Base-by-base conservation (phyloP, 2,113 vertebrate species). In the Elephas maximus region DNA sequence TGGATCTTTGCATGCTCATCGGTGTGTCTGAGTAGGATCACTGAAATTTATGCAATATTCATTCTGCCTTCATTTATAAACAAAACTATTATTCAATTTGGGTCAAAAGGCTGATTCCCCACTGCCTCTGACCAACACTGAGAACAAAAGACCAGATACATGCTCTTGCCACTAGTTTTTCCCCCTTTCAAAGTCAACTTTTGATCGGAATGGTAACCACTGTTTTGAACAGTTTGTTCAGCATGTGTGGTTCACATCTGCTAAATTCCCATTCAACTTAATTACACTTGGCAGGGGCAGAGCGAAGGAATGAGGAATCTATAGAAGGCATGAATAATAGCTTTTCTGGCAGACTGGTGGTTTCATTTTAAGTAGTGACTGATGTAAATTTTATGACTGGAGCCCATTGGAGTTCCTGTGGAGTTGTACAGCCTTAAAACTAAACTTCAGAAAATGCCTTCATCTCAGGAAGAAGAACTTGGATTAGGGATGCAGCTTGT, bases 361-460 rank as follows among this genome's bases (percentile, higher is more conserved):
- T 93, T 98, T 97, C 51, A 30, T 96, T 97, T 94, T 95, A 96
- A 88, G 26, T 23, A 96, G 76, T 26, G 69, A 84, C 48, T 82
- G 65, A 1, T 5, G 95, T 88, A 96, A 73, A 8, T 84, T 97
- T 95, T 93, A 90, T 83, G 74, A 23, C 48, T 37, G 81, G 82
- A 95, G 77, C 53, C 24, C 4, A 45, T 51, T 88, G 87, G 48
- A 57, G 20, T 93, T 97, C 86, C 73, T 94, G 77, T 57, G 33
- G 82, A 41, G 74, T 60, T 15, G 78, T 23, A 15, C 77, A 17
- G 67, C 89, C 45, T 76, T 90, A 37, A 83, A 69, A 60, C 87
- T 83, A 62, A 53, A 88, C 90, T 67, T 79, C 74, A 93, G 33
- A 77, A 76, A 95, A 94, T 6, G 80, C 90, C 77, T 41, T 60